Conservation (phyloP, 2,113 vertebrate species). For the Glaucidium brasilianum region DNA sequence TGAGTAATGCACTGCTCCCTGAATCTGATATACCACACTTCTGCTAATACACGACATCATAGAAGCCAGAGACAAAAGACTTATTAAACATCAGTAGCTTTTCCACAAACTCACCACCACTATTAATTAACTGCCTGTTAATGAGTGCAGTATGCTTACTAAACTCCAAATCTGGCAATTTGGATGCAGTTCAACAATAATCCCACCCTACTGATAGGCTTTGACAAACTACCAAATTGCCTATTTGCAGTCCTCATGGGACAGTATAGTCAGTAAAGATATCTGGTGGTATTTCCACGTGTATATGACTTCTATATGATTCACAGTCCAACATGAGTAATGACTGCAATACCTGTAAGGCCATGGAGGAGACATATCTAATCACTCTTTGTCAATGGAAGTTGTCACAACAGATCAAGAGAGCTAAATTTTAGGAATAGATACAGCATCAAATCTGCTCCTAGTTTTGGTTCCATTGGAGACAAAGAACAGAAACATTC, state of each 20-base stretch:
- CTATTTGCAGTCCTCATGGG: neutral
- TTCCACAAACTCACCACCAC: neutral
- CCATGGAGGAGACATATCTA: accelerated
- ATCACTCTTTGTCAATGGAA: accelerated
- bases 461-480: neutral
- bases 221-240: neutral
- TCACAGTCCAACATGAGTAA: neutral
- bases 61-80: neutral
- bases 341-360: neutral
- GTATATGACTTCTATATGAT: neutral
- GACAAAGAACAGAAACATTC: neutral
- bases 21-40: accelerated
- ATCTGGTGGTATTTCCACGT: neutral
- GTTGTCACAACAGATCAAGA: neutral
- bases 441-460: neutral
- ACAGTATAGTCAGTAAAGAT: neutral
- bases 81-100: neutral
- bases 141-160: neutral
- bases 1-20: neutral
- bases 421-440: neutral
- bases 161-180: neutral
- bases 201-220: neutral
- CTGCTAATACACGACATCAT: neutral
- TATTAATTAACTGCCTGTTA: neutral
- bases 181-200: neutral